Evolutionary conservation across 2,797 vertebrate species (phyloP), one percentile per base, ranked within the genome.

Genomic region (Molossus molossus): DNA sequence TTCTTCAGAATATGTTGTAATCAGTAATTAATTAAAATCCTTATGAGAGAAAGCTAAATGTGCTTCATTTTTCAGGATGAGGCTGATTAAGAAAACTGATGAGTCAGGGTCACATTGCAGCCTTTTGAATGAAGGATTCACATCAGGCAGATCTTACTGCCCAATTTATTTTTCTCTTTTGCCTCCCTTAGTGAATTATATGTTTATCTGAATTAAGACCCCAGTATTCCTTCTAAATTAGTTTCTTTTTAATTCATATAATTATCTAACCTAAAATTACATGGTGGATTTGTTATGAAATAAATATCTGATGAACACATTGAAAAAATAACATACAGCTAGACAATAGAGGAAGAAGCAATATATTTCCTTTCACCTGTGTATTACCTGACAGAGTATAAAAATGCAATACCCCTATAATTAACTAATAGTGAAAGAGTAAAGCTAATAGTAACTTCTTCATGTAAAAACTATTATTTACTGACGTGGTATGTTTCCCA

Each of bases 1-100:
- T 88, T 92, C 92, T 96, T 83, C 60, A 15, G 23, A 94, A 77
- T 92, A 79, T 20, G 10, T 72, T 83, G 67, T 81, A 91, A 94
- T 92, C 33, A 73, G 79, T 92, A 53, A 84, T 90, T 88, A 92
- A 83, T 89, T 81, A 76, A 37, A 69, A 83, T 90, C 27, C 58
- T 64, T 83, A 6, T 21, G 50, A 92, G 33, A 55, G 53, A 64
- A 15, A 91, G 5, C 45, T 2, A 90, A 62, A 21, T 62, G 67
- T 69, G 21, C 27, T 82, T 80, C 6, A 48, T 25, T 95, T 95
- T 92, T 91, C 53, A 80, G 45, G 33, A 72, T 69, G 37, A 92
- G 23, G 45, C 18, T 69, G 33, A 64, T 76, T 21, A 58, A 70
- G 1, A 83, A 70, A 96, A 53, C 8, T 45, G 3, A 55, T 21